Evolutionary conservation across 2,113 vertebrate genomes (phyloP).

Genomic region (Numida meleagris): DNA sequence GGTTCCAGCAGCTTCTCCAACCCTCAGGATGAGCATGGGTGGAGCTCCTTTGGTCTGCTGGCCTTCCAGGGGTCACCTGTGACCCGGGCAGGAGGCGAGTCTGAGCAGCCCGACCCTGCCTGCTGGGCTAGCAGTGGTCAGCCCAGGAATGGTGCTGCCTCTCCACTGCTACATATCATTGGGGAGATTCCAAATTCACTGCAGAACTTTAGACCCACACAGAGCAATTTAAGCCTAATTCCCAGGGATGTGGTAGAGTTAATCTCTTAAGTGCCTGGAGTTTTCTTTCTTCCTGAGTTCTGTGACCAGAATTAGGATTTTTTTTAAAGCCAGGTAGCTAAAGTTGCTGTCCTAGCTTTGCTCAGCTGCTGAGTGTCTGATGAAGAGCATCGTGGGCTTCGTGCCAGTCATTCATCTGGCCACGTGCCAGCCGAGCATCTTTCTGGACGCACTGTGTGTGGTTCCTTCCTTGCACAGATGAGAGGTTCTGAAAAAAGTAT

Average conservation of each 20-base stretch:
- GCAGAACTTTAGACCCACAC: not conserved
- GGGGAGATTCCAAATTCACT: not conserved
- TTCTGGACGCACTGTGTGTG: rapidly evolving
- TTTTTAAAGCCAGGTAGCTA: not conserved
- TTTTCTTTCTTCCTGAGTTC: not conserved
- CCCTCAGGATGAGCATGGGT: rapidly evolving
- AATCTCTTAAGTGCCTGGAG: not conserved
- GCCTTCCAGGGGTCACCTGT: not conserved
- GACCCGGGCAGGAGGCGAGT: rapidly evolving
- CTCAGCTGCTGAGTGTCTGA: not conserved
- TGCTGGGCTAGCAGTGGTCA: rapidly evolving
- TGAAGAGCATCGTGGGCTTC: not conserved
- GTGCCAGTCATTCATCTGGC: rapidly evolving
- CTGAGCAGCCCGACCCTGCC: rapidly evolving
- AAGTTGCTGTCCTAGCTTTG: not conserved
- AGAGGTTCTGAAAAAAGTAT: not conserved
- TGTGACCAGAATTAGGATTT: not conserved
- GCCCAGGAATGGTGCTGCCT: not conserved
- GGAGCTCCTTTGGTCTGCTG: rapidly evolving
- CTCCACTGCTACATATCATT: rapidly evolving
- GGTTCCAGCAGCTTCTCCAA: not conserved
- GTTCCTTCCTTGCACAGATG: no score
- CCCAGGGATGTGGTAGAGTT: not conserved
- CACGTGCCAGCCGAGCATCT: not conserved
- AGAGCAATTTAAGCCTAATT: not conserved